Evolutionary conservation across 2,797 vertebrate genomes (phyloP).

Genomic region (Tauraco hartlaubi): DNA sequence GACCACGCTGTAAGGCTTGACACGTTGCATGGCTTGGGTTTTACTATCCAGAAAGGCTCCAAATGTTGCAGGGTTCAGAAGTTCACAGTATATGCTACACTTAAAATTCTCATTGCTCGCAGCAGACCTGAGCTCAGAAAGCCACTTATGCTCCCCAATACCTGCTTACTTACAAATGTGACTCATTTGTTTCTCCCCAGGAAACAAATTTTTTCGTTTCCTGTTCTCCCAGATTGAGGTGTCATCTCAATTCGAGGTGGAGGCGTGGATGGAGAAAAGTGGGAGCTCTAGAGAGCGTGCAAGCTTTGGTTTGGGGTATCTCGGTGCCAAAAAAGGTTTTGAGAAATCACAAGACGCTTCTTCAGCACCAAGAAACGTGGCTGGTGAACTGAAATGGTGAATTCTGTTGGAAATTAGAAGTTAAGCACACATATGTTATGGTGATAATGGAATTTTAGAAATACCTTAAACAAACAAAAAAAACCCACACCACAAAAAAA

Average conservation of each 20-base stretch:
- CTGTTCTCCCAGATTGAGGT: rapidly evolving
- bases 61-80: neutral
- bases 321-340: neutral
- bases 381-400: rapidly evolving
- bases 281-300: neutral
- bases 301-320: neutral
- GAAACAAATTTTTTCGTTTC: neutral
- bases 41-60: neutral
- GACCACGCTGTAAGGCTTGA: rapidly evolving
- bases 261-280: neutral
- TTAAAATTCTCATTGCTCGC: neutral
- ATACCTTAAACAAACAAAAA: neutral
- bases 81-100: neutral
- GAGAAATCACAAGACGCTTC: neutral
- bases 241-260: neutral
- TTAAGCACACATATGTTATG: rapidly evolving
- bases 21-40: neutral
- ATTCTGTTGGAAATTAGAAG: neutral
- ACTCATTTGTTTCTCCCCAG: neutral
- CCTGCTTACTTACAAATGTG: neutral
- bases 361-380: neutral
- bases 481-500: no score
- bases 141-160: neutral
- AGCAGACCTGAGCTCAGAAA: neutral
- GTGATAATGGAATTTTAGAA: neutral